These are phyloP conservation scores for Pollenia angustigena DNA, from an alignment of 2,888 invertebrate species.

Conservation along the genomic window DNA sequence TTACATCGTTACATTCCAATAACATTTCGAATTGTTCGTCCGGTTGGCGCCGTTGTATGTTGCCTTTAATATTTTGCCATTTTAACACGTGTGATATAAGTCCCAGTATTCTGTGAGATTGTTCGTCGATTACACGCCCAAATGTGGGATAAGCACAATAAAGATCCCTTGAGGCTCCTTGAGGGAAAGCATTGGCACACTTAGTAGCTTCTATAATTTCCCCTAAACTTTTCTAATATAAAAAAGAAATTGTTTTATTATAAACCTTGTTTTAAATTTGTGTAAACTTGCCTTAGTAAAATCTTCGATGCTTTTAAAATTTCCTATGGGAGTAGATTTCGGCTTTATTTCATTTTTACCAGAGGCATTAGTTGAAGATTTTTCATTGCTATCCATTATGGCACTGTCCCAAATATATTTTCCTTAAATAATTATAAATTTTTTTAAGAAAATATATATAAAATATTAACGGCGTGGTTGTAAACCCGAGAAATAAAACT, in stretches of 20 bases:
- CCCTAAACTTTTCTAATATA: constrained; percentile 85
- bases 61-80: constrained; percentile 86
- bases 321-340: constrained; percentile 66
- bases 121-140: constrained; percentile 87
- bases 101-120: constrained; percentile 87
- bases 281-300: constrained; percentile 79
- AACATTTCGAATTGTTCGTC: constrained; percentile 91
- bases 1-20: constrained; percentile 92
- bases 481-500: not conserved
- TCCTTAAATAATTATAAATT: not conserved
- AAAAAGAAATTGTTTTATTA: not conserved
- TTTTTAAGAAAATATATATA: not conserved
- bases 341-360: constrained; percentile 19
- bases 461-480: constrained; percentile 22
- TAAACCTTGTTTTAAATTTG: not conserved
- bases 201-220: constrained; percentile 89
- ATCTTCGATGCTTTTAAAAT: constrained; percentile 75
- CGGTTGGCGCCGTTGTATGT: constrained; percentile 85
- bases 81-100: constrained; percentile 86
- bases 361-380: not conserved
- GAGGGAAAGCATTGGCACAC: constrained; percentile 89
- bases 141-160: constrained; percentile 92
- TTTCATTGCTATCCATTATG: constrained; percentile 29
- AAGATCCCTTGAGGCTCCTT: constrained; percentile 89
- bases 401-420: not conserved